Conservation (phyloP, 2,113 vertebrate genomes). For the Uria aalge region DNA sequence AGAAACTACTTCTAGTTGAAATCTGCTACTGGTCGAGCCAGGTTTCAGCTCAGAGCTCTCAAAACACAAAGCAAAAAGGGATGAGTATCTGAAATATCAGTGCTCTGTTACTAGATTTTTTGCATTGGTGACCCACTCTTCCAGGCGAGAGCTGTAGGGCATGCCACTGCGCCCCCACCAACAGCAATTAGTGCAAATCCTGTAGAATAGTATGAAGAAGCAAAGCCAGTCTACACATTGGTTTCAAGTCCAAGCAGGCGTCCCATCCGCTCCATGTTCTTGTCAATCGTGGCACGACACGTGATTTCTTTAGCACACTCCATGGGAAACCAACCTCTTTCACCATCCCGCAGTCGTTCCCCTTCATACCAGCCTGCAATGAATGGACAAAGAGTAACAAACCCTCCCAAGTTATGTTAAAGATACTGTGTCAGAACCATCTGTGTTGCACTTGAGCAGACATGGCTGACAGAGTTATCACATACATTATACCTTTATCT, state of each 20-base stretch:
- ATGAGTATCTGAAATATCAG: neutral
- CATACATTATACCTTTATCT: accelerated
- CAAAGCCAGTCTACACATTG: slow-evolving; percentile 77
- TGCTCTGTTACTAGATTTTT: too few species aligned
- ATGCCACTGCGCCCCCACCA: neutral
- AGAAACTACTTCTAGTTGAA: neutral
- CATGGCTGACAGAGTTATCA: too few species aligned
- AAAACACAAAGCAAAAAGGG: accelerated
- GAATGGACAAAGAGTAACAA: neutral
- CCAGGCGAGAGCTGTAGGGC: accelerated
- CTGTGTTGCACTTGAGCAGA: neutral
- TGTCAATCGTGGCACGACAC: slow-evolving; percentile 87
- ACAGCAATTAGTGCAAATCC: slow-evolving; percentile 35
- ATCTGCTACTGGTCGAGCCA: neutral
- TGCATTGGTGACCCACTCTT: neutral
- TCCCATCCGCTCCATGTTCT: slow-evolving; percentile 96
- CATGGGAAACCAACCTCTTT: slow-evolving; percentile 90
- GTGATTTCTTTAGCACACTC: slow-evolving; percentile 92
- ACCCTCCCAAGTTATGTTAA: neutral
- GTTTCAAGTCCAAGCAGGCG: slow-evolving; percentile 93
- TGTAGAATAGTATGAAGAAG: accelerated
- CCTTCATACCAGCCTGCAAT: slow-evolving; percentile 92
- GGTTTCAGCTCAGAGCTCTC: neutral
- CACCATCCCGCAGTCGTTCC: slow-evolving; percentile 88
- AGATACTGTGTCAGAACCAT: neutral